Evolutionary conservation across 2,113 vertebrate species (phyloP).

Genomic region (Chaetops frenatus): DNA sequence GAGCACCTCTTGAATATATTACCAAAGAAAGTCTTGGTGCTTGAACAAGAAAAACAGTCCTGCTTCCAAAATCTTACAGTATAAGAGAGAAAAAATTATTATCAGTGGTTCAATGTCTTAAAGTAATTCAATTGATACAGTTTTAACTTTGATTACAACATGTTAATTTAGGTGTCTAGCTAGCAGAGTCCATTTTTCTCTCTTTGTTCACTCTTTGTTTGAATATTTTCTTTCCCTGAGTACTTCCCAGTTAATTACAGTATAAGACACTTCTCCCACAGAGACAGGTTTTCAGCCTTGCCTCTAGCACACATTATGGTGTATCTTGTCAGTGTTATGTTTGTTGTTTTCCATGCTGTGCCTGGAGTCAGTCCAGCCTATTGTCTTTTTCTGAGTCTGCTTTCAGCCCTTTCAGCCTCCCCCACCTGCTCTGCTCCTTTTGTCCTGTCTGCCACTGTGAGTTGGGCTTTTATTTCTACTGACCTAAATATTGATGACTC

Average conservation of each 20-base stretch:
- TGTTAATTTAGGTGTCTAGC: neutral
- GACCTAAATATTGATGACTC: neutral
- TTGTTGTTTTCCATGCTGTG: neutral
- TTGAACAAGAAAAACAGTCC: neutral
- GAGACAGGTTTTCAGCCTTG: neutral
- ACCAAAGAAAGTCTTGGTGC: neutral
- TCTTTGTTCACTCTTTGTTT: neutral
- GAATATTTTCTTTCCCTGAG: neutral
- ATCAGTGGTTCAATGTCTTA: neutral
- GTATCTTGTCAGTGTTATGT: neutral
- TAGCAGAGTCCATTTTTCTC: neutral
- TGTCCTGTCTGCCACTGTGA: neutral
- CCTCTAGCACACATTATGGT: neutral
- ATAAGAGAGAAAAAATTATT: neutral
- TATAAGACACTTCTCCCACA: neutral
- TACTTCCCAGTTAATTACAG: conserved; percentile 9
- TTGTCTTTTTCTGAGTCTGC: neutral
- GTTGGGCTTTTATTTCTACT: neutral
- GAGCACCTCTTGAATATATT: neutral
- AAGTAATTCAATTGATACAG: neutral
- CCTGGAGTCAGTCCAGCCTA: neutral
- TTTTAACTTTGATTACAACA: neutral
- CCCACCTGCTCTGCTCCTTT: neutral
- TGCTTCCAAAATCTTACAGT: neutral
- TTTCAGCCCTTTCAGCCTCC: neutral